A percentile compares a stretch with the other conserved stretches of the same genome.
phyloP scores from a whole-genome alignment of 2,797 vertebrate genomes.

The Rhincodon typus region DNA sequence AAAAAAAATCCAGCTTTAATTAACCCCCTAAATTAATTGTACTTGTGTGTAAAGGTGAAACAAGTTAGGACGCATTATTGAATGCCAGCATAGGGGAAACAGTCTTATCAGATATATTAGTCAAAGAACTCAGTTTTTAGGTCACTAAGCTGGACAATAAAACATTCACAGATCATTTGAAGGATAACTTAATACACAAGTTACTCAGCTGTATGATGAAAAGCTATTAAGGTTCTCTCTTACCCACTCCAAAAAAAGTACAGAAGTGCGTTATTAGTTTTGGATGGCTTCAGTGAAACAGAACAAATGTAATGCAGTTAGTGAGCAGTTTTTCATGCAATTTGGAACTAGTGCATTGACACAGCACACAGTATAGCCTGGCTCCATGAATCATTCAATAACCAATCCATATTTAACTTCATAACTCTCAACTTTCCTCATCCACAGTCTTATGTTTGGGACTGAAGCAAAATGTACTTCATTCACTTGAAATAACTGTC shows the following conservation, averaged over 20 bases:
- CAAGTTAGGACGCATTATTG: background rate
- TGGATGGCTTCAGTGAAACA: background rate
- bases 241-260: background rate
- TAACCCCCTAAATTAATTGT: background rate
- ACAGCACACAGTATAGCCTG: constrained; percentile 29
- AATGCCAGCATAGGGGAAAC: background rate
- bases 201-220: background rate
- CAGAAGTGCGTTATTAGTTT: background rate
- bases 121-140: background rate
- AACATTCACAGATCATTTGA: background rate
- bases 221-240: background rate
- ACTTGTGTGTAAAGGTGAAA: background rate
- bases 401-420: background rate
- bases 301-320: background rate
- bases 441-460: background rate
- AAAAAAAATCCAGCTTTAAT: background rate
- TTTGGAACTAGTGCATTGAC: constrained; percentile 20
- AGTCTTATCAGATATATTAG: background rate
- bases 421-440: background rate
- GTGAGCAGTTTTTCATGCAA: constrained; percentile 20
- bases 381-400: background rate
- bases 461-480: background rate
- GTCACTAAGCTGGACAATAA: background rate
- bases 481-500: background rate
- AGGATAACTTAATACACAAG: background rate